Percentiles rank a stretch among this genome's conserved stretches.
These are phyloP conservation scores for Dendrolimus punctatus DNA, from an alignment of 1,140 invertebrate genomes.

Conservation along the genomic window DNA sequence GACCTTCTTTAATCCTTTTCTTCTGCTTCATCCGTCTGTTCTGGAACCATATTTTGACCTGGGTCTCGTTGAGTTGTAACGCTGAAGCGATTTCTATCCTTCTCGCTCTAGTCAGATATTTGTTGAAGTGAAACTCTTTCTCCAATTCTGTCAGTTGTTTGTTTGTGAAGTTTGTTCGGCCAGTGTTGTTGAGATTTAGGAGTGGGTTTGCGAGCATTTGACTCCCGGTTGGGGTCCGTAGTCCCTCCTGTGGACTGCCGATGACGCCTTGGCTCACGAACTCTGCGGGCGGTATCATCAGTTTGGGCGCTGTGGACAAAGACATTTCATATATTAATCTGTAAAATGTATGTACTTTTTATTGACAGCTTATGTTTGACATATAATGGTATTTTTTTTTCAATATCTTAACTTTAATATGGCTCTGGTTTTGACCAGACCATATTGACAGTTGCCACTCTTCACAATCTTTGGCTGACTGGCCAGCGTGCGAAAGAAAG, in stretches of 20 bases:
- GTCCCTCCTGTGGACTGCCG: slow-evolving; percentile 53
- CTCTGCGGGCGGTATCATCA: slow-evolving; percentile 70
- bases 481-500: too few species aligned
- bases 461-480: too few species aligned
- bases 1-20: slow-evolving; percentile 92
- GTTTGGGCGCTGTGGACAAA: slow-evolving; percentile 75
- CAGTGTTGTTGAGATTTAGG: slow-evolving; percentile 84
- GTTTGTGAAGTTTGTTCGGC: slow-evolving; percentile 98
- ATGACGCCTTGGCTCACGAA: slow-evolving; percentile 58
- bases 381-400: not conserved
- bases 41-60: slow-evolving; percentile 95
- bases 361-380: not conserved
- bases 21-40: slow-evolving; percentile 96
- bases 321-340: slow-evolving; percentile 17
- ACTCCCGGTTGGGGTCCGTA: slow-evolving; percentile 49
- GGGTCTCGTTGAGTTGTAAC: slow-evolving; percentile 96
- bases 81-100: slow-evolving; percentile 98
- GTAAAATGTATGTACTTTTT: too few species aligned
- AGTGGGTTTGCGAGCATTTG: slow-evolving; percentile 66
- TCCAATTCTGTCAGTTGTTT: slow-evolving; percentile 99
- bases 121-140: slow-evolving; percentile 99
- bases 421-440: too few species aligned
- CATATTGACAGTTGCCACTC: too few species aligned
- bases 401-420: not conserved
- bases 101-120: slow-evolving; percentile 96